phyloP scores from a whole-genome alignment of 2,888 invertebrate genomes.

The Lasioglossum malachurum region DNA sequence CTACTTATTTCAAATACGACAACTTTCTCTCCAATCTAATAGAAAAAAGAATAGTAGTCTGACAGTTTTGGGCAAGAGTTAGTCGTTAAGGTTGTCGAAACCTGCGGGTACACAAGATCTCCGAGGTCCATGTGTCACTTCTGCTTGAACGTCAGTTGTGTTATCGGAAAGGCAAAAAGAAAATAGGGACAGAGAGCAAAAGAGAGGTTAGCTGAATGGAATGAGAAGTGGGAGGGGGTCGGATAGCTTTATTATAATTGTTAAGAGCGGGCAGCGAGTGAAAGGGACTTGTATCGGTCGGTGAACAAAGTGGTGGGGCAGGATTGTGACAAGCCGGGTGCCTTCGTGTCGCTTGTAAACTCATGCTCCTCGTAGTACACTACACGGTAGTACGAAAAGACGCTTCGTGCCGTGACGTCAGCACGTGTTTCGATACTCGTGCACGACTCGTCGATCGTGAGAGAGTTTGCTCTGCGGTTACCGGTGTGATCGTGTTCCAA shows the following conservation, averaged over 20 bases:
- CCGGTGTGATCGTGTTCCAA: conserved; percentile 25
- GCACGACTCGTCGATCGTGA: conserved; percentile 8
- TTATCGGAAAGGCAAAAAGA: background rate
- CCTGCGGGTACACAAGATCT: background rate
- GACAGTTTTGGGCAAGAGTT: too few relatives aligned
- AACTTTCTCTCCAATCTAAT: too few relatives aligned
- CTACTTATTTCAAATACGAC: too few relatives aligned
- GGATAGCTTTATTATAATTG: conserved; percentile 63
- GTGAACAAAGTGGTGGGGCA: conserved; percentile 51
- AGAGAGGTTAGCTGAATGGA: background rate
- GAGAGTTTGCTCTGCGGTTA: background rate
- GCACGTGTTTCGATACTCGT: conserved; percentile 52
- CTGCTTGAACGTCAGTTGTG: background rate
- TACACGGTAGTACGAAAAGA: conserved; percentile 62
- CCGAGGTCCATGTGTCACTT: background rate
- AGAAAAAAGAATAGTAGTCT: too few relatives aligned
- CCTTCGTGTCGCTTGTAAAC: conserved; percentile 63
- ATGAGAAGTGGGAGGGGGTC: conserved; percentile 32
- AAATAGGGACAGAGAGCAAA: background rate
- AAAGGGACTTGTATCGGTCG: conserved; percentile 62
- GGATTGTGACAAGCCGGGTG: conserved; percentile 59
- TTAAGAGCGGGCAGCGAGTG: conserved; percentile 60
- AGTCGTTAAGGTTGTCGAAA: too few relatives aligned
- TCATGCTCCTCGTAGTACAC: conserved; percentile 51
- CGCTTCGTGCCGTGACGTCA: conserved; percentile 71